A percentile compares a stretch with the other conserved stretches of the same genome.
Conservation (phyloP, 2,113 vertebrate genomes). For the Rallus limicola region DNA sequence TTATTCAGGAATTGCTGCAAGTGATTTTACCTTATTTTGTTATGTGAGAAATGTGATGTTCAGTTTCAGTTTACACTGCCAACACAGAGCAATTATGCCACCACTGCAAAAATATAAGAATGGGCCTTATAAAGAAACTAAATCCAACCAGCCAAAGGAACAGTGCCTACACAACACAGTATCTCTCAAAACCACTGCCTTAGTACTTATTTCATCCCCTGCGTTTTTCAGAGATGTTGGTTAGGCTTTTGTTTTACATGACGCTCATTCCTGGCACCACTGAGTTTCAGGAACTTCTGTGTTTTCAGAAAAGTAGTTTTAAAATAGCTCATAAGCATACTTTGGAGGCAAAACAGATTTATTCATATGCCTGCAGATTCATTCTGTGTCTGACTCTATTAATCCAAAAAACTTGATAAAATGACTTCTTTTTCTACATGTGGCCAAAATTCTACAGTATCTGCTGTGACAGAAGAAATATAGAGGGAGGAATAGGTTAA, state of each 20-base stretch:
- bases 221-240: background rate
- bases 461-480: background rate
- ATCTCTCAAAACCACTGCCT: background rate
- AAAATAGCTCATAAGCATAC: background rate
- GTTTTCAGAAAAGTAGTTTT: background rate
- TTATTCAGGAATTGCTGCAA: background rate
- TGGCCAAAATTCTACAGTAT: background rate
- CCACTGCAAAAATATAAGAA: background rate
- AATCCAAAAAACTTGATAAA: background rate
- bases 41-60: background rate
- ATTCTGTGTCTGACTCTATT: background rate
- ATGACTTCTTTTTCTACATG: background rate
- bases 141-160: background rate
- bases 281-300: background rate
- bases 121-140: background rate
- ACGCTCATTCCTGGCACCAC: background rate
- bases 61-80: background rate
- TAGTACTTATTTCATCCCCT: background rate
- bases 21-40: background rate
- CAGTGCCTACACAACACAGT: background rate
- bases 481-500: background rate
- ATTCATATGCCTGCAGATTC: background rate
- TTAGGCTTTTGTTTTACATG: rapidly evolving
- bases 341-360: background rate
- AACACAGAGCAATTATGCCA: background rate